Evolutionary conservation across 2,113 vertebrate genomes (phyloP).

Genomic region (Ictidomys tridecemlineatus): DNA sequence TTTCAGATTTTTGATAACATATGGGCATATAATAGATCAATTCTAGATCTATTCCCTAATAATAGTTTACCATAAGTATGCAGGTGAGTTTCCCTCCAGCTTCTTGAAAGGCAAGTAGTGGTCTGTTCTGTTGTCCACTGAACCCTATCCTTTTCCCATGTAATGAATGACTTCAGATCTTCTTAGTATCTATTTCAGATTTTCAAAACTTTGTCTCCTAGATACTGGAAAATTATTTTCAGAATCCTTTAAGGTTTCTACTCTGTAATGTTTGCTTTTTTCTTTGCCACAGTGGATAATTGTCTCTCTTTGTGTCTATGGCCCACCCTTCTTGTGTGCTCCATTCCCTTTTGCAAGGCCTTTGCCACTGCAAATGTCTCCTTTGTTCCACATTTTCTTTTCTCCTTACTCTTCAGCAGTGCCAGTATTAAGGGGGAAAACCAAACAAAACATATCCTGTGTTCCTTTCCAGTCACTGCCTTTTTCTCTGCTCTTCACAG

Average conservation of each 20-base stretch:
- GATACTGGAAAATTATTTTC: not conserved
- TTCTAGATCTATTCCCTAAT: not conserved
- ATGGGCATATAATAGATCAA: not conserved
- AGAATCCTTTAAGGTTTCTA: not conserved
- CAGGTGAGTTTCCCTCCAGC: not conserved
- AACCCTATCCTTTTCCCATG: not conserved
- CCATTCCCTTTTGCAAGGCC: not conserved
- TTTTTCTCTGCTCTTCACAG: not conserved
- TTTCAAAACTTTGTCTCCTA: slow-evolving; percentile 16
- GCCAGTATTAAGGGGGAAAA: not conserved
- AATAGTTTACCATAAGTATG: not conserved
- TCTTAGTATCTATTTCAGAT: slow-evolving; percentile 38
- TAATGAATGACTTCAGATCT: slow-evolving; percentile 20
- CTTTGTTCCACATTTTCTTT: not conserved
- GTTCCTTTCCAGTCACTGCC: not conserved
- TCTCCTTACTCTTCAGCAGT: not conserved
- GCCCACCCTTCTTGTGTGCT: not conserved
- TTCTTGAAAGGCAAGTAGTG: not conserved
- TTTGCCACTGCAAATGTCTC: not conserved
- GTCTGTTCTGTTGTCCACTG: not conserved
- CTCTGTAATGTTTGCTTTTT: not conserved
- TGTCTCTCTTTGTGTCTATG: not conserved
- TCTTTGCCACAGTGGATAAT: not conserved
- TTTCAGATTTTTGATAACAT: slow-evolving; percentile 29
- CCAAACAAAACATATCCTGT: not conserved